Conservation (phyloP, 2,888 invertebrate genomes). For the Apomyelois bistriatella region DNA sequence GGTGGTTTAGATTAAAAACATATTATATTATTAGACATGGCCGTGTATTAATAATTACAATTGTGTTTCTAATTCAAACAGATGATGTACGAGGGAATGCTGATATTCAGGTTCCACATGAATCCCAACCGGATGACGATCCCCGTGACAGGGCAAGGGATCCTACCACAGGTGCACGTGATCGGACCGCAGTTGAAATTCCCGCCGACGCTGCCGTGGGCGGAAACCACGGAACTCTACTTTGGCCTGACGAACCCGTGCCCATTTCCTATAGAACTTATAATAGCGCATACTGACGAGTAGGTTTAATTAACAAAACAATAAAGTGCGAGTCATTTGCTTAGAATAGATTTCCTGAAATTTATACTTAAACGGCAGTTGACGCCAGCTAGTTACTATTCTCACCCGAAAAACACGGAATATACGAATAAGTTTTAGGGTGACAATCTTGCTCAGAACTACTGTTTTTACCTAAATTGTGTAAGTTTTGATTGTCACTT, state of each 20-base stretch:
- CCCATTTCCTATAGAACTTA: slow-evolving; percentile 83
- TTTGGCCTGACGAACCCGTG: slow-evolving; percentile 83
- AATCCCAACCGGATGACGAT: slow-evolving; percentile 70
- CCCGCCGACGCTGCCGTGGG: slow-evolving; percentile 82
- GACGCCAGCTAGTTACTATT: too few species aligned
- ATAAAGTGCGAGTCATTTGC: too few species aligned
- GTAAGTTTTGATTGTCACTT: too few species aligned
- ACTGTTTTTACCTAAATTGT: too few species aligned
- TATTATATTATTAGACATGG: too few species aligned
- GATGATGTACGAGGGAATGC: slow-evolving; percentile 61
- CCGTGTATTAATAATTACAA: background rate
- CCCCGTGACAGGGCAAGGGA: slow-evolving; percentile 72
- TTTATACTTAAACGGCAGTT: too few species aligned
- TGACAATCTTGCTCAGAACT: too few species aligned
- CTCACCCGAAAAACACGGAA: too few species aligned
- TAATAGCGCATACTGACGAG: slow-evolving; percentile 84
- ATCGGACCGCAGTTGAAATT: slow-evolving; percentile 77
- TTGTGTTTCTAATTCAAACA: slow-evolving; percentile 24
- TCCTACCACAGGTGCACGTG: slow-evolving; percentile 74
- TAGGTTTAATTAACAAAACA: slow-evolving; percentile 43
- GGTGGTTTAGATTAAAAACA: too few species aligned
- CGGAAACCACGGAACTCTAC: slow-evolving; percentile 75
- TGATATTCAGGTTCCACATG: slow-evolving; percentile 72
- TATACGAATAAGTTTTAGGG: too few species aligned
- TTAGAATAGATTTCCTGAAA: too few species aligned